Conservation (phyloP, 2,888 invertebrate genomes). For the Acleris sparsana region DNA sequence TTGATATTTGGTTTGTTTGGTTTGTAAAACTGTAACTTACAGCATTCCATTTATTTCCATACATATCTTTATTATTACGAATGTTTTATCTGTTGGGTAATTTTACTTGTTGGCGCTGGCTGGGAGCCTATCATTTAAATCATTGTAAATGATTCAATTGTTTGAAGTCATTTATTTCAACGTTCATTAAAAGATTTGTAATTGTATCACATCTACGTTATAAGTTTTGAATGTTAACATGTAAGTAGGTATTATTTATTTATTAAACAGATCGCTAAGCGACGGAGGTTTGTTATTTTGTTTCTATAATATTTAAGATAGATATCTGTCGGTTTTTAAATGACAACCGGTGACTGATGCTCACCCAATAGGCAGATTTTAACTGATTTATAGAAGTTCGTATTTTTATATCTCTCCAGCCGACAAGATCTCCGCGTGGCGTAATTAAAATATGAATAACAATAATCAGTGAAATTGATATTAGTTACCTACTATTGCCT, state of each 20-base stretch:
- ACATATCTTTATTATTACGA: constrained; percentile 24
- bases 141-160: constrained; percentile 59
- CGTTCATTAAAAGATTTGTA: background rate
- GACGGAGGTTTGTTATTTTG: constrained; percentile 7
- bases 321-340: background rate
- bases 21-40: constrained; percentile 37
- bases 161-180: constrained; percentile 8
- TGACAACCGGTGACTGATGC: background rate
- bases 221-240: constrained; percentile 13
- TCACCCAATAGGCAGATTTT: background rate
- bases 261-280: constrained; percentile 22
- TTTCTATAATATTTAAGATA: background rate
- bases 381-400: no score
- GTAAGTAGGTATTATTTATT: constrained; percentile 16
- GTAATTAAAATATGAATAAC: no score
- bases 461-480: no score
- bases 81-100: constrained; percentile 11
- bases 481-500: no score
- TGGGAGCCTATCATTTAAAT: constrained; percentile 44
- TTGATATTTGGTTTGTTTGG: constrained; percentile 35
- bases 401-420: no score
- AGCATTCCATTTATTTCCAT: constrained; percentile 59
- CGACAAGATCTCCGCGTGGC: no score
- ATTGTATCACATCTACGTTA: constrained; percentile 12
- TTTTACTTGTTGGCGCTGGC: constrained; percentile 25